A percentile compares a stretch with the other conserved stretches of the same genome.
phyloP scores from a whole-genome alignment of 2,888 invertebrate species.

The Theretra japonica region DNA sequence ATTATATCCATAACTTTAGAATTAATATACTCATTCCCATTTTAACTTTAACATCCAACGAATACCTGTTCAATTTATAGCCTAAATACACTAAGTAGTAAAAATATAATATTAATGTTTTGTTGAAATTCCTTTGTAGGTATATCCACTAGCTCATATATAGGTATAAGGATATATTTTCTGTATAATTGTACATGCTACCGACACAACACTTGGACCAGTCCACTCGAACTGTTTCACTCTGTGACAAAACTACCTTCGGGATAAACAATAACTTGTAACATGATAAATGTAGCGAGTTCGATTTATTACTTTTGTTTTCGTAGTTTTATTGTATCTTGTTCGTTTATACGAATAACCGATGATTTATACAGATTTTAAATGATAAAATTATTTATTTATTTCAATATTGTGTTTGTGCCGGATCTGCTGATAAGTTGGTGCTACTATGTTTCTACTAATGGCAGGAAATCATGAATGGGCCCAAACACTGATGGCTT shows the following conservation, averaged over 20 bases:
- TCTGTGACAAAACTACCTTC: conserved; percentile 50
- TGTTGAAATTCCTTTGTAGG: no score
- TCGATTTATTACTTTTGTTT: conserved; percentile 66
- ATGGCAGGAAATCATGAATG: background rate
- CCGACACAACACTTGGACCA: conserved; percentile 5
- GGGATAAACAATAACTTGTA: conserved; percentile 61
- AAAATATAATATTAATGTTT: no score
- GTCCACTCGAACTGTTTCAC: conserved; percentile 29
- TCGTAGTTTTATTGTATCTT: conserved; percentile 65
- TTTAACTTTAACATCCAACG: no score
- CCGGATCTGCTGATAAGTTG: conserved; percentile 11
- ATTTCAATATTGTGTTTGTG: conserved; percentile 18
- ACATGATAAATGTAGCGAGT: conserved; percentile 68
- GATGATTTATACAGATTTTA: conserved; percentile 27
- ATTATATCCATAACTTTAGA: no score
- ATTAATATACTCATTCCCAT: no score
- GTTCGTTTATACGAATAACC: conserved; percentile 45
- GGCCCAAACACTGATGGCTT: no score
- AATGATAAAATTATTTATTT: conserved; percentile 23
- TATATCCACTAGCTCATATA: no score
- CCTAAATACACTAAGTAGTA: no score
- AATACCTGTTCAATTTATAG: no score
- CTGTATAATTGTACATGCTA: no score
- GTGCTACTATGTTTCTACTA: background rate
- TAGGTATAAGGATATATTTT: no score